These are phyloP conservation scores for Atta colombica DNA, from an alignment of 1,140 invertebrate species.

Conservation along the genomic window DNA sequence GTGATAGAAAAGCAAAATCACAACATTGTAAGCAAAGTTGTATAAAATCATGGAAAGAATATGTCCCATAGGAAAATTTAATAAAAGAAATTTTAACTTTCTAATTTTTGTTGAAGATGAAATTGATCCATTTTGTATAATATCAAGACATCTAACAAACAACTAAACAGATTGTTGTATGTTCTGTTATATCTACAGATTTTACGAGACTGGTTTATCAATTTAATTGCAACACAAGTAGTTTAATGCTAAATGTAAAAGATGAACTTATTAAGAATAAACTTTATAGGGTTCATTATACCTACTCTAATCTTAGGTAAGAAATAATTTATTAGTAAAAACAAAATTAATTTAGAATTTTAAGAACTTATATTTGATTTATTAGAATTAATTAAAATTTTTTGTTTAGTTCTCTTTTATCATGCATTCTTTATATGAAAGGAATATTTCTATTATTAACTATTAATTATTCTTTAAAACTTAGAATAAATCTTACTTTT, in stretches of 20 bases:
- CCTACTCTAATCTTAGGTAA: constrained; percentile 65
- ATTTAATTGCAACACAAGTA: background rate
- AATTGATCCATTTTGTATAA: background rate
- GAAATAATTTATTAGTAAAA: background rate
- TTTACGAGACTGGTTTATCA: background rate
- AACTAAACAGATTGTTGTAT: background rate
- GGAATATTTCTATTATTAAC: background rate
- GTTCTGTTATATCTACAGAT: background rate
- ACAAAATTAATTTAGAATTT: too few species aligned
- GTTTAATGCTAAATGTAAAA: constrained; percentile 36
- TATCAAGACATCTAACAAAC: background rate
- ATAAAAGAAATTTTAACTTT: background rate
- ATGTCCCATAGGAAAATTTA: background rate
- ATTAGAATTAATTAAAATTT: too few species aligned
- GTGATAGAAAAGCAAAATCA: background rate
- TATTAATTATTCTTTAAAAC: background rate
- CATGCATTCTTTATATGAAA: background rate
- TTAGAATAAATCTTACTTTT: too few species aligned
- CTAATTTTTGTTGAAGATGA: background rate
- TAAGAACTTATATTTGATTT: too few species aligned
- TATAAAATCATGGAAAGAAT: background rate
- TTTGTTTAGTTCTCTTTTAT: background rate
- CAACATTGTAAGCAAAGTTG: background rate
- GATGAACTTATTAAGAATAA: constrained; percentile 55
- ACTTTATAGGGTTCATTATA: constrained; percentile 36